Evolutionary conservation across 1,140 invertebrate species (phyloP).

Genomic region (Zaprionus ghesquierei): DNA sequence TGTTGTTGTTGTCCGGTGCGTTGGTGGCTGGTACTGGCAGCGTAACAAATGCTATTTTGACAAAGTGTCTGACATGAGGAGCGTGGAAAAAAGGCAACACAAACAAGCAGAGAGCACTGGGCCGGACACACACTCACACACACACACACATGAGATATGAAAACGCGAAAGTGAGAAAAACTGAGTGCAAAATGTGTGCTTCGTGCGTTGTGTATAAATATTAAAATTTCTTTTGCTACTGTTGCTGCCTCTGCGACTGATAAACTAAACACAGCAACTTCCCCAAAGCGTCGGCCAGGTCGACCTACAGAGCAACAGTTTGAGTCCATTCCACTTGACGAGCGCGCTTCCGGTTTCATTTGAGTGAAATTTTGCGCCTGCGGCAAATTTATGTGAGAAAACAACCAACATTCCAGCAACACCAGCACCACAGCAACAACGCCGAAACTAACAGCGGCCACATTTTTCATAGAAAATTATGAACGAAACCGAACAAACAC

Average conservation of each 20-base stretch:
- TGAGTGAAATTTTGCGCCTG: slow-evolving; percentile 76
- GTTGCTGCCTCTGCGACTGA: slow-evolving; percentile 34
- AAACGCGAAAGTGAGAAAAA: slow-evolving; percentile 74
- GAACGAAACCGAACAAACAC: slow-evolving; percentile 56
- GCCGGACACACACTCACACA: background rate
- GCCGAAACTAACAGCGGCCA: slow-evolving; percentile 24
- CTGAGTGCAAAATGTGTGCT: slow-evolving; percentile 61
- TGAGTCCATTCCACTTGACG: slow-evolving; percentile 65
- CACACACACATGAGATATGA: slow-evolving; percentile 32
- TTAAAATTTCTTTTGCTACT: slow-evolving; percentile 56
- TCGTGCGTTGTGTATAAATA: slow-evolving; percentile 45
- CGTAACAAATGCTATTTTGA: slow-evolving; percentile 80
- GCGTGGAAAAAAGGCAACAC: slow-evolving; percentile 64
- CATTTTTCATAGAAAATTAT: slow-evolving; percentile 79
- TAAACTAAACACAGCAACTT: slow-evolving; percentile 49
- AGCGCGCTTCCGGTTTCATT: slow-evolving; percentile 73
- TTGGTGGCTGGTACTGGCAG: slow-evolving; percentile 78
- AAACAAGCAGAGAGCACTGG: slow-evolving; percentile 24
- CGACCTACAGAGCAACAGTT: slow-evolving; percentile 25
- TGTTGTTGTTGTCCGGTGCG: slow-evolving; percentile 69
- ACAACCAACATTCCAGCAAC: slow-evolving; percentile 20
- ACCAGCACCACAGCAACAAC: slow-evolving; percentile 25
- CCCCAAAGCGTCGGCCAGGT: background rate
- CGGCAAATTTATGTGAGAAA: slow-evolving; percentile 78
- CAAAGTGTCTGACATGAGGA: slow-evolving; percentile 81